Percentiles rank a stretch among this genome's conserved stretches.
Evolutionary conservation across 2,113 vertebrate genomes (phyloP).

Genomic region (Calidris pygmaea): DNA sequence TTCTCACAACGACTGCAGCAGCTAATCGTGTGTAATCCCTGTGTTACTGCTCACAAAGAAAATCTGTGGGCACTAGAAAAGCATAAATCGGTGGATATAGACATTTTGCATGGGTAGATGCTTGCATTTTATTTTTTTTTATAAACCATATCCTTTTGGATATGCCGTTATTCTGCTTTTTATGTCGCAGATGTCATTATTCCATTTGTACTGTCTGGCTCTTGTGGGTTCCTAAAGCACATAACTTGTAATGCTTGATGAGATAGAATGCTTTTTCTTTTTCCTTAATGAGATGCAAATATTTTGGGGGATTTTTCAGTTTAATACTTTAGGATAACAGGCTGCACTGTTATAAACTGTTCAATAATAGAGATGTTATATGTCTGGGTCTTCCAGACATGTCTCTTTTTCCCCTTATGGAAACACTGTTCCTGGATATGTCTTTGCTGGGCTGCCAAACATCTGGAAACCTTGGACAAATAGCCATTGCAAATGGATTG

Average conservation of each 20-base stretch:
- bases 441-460: neutral
- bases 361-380: neutral
- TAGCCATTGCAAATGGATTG: neutral
- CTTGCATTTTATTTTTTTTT: neutral
- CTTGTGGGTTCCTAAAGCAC: neutral
- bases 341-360: neutral
- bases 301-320: neutral
- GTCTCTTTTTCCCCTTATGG: neutral
- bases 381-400: neutral
- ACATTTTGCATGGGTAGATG: neutral
- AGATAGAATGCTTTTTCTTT: neutral
- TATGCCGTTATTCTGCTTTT: neutral
- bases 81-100: neutral
- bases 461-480: neutral
- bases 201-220: neutral
- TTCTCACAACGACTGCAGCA: neutral
- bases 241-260: neutral
- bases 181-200: neutral
- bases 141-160: neutral
- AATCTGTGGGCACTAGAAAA: neutral
- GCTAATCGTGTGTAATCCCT: conserved; percentile 45
- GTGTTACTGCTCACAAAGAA: neutral
- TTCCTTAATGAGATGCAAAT: neutral
- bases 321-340: neutral
- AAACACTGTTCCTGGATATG: neutral